Percentiles rank a stretch among this genome's conserved stretches.
Evolutionary conservation across 2,888 invertebrate species (phyloP).

Genomic region (Lutraria lutraria): DNA sequence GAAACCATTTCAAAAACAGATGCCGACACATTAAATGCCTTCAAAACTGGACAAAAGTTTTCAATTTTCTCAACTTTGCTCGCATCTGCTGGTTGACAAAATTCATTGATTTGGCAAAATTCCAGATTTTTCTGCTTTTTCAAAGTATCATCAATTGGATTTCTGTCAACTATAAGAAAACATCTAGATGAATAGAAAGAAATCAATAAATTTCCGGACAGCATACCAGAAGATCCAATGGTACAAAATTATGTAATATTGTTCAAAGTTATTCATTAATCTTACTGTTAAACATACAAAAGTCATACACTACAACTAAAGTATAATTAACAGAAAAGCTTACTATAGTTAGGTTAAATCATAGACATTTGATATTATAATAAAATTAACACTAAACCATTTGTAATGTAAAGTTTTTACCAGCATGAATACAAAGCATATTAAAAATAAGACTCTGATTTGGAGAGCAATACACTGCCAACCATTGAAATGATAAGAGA

Average conservation of each 20-base stretch:
- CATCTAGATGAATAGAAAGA: not conserved
- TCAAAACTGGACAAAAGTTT: conserved; percentile 17
- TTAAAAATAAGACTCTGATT: too few relatives aligned
- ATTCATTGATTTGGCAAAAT: conserved; percentile 37
- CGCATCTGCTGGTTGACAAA: conserved; percentile 47
- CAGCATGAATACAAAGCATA: too few relatives aligned
- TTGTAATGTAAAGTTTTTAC: too few relatives aligned
- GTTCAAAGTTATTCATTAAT: not conserved
- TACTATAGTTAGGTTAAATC: too few relatives aligned
- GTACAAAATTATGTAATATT: not conserved
- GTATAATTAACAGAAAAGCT: not conserved
- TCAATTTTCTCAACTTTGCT: not conserved
- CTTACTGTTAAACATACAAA: not conserved
- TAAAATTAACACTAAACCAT: too few relatives aligned
- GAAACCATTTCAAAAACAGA: conserved; percentile 25
- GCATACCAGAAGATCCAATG: not conserved
- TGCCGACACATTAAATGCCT: conserved; percentile 35
- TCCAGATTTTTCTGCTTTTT: conserved; percentile 46
- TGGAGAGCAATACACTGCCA: too few relatives aligned
- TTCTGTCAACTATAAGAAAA: conserved; percentile 37
- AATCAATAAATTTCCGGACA: not conserved
- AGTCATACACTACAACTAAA: too few relatives aligned
- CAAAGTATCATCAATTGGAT: conserved; percentile 33
- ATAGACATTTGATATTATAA: too few relatives aligned
- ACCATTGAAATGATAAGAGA: too few relatives aligned